These are phyloP conservation scores for Sisor rabdophorus DNA, from an alignment of 2,113 vertebrate genomes.

Conservation along the genomic window DNA sequence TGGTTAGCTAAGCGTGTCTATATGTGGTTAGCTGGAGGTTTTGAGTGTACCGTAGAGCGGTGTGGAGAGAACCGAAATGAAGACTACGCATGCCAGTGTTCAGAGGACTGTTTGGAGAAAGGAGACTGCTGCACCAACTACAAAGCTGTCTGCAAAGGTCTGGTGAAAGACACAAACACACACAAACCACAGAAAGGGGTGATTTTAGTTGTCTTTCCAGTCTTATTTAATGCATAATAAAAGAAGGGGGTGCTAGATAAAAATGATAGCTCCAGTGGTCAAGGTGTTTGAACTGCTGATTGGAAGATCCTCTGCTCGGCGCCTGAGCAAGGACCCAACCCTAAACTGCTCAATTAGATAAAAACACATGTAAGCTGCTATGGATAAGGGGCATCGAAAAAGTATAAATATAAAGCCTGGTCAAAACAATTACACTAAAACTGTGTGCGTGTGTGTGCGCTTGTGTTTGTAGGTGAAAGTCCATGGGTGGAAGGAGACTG, in stretches of 20 bases:
- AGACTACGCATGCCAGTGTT: conserved; percentile 90
- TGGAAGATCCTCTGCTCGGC: no score
- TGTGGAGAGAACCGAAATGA: conserved; percentile 84
- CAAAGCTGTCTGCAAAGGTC: conserved; percentile 86
- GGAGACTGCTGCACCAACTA: conserved; percentile 97
- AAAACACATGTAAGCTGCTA: no score
- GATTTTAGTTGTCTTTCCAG: not conserved
- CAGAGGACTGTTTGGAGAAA: conserved; percentile 83
- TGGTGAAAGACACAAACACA: not conserved
- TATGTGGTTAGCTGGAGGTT: conserved; percentile 78
- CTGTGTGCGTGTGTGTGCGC: not conserved
- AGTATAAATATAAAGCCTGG: no score
- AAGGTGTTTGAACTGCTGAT: no score
- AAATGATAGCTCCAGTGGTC: no score
- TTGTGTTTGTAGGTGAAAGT: conserved; percentile 70
- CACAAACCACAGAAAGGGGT: not conserved
- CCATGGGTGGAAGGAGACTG: conserved; percentile 88
- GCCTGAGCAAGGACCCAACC: no score
- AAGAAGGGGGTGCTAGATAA: no score
- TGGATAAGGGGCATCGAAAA: no score
- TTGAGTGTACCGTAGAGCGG: conserved; percentile 84
- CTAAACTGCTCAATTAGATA: no score
- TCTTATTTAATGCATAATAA: not conserved
- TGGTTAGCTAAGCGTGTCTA: no score
- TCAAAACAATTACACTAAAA: not conserved